These are phyloP conservation scores for Xiphorhynchus erythropygius DNA, from an alignment of 2,797 vertebrate species.

Conservation along the genomic window DNA sequence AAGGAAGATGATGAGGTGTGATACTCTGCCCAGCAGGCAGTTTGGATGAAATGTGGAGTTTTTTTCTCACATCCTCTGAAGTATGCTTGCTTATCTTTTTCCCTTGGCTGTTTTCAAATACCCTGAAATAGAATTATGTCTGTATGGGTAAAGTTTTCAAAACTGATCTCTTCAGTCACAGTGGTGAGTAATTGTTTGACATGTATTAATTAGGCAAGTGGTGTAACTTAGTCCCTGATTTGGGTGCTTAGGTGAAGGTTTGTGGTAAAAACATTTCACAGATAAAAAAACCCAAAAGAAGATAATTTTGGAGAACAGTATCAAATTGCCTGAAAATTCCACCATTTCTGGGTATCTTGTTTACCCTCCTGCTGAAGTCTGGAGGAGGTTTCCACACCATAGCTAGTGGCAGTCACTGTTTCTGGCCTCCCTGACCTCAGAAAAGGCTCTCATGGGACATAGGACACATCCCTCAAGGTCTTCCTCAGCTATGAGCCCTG, in stretches of 20 bases:
- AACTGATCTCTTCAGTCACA: not conserved
- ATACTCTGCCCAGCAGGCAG: not conserved
- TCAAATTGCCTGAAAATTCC: not conserved
- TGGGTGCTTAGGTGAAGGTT: not conserved
- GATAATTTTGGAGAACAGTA: not conserved
- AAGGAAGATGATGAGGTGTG: not conserved
- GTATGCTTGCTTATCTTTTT: not conserved
- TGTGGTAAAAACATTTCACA: not conserved
- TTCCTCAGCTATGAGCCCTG: not conserved
- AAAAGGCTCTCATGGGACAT: not conserved
- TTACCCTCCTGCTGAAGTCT: not conserved
- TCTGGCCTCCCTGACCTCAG: not conserved
- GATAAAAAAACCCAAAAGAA: not conserved
- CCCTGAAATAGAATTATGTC: not conserved
- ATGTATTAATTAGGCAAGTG: not conserved
- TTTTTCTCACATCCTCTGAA: not conserved
- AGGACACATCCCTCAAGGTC: not conserved
- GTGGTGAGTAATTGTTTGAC: not conserved
- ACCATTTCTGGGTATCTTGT: not conserved
- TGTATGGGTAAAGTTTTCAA: not conserved
- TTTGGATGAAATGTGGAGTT: not conserved
- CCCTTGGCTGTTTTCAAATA: not conserved
- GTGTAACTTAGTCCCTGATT: not conserved
- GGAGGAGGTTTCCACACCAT: not conserved
- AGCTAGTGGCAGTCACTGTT: not conserved